Evolutionary conservation across 2,888 invertebrate species (phyloP), one percentile per base, ranked within the genome.

Genomic region (Himalopsyche anomala): DNA sequence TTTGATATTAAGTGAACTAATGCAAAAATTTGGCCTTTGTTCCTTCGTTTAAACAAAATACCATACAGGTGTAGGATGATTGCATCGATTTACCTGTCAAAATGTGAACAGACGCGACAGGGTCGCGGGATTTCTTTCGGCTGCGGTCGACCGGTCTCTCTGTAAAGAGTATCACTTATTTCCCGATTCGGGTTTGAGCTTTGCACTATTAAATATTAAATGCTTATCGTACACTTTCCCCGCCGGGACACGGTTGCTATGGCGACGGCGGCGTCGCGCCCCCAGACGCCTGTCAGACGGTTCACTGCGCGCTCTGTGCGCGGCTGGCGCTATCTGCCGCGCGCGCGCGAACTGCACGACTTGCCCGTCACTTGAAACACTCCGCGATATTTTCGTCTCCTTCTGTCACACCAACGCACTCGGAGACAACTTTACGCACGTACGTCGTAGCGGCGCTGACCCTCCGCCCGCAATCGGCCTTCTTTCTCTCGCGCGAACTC

Each of bases 291-390:
- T 89, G 89, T 84, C 89, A 89, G 86, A 89, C 89, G 86, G 88
- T 88, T 84, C 86, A 84, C 86, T 89, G 87, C 87, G 89, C 83
- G 89, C 90, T 86, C 91, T 91, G 91, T 92, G 92, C 90, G 90
- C 93, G 92, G 93, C 93, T 91, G 91, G 91, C 89, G 89, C 90
- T 87, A 89, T 89, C 87, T 86, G 87, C 42, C 86, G 87, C 89
- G 89, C 89, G 91, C 90, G 92, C 92, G 90, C 90, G 91, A 89
- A 89, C 84, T 84, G 85, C 40, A 85, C 85, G 87, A 69, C 79
- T 81, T 87, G 81, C 62, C 83, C 86, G 56, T 80, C 82, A 89
- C 89, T 89, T 88, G 89, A 88, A 90, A 85, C 88, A 86, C 85
- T 88, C 88, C 86, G 83, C 83, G 62, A 85, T 83, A 86, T 88